These are phyloP conservation scores for Silurus meridionalis DNA, from an alignment of 2,113 vertebrate genomes.

Conservation along the genomic window DNA sequence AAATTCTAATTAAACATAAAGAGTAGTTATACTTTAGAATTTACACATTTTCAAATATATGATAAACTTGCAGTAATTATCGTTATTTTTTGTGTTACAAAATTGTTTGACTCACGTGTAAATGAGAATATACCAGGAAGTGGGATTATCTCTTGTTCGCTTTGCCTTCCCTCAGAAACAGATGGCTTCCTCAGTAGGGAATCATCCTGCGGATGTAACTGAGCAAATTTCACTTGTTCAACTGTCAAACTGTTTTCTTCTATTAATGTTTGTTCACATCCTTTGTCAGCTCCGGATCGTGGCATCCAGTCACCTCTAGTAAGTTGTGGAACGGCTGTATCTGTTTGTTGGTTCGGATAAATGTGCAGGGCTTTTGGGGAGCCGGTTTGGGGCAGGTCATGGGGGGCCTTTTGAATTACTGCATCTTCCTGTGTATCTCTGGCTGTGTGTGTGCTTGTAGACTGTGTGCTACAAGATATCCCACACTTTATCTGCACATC, in stretches of 20 bases:
- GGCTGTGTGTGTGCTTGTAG: background rate
- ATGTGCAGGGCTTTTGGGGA: background rate
- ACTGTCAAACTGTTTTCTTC: slow-evolving; percentile 46
- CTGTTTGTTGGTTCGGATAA: background rate
- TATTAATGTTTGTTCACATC: slow-evolving; percentile 45
- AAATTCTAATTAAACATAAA: background rate
- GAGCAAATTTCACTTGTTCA: slow-evolving; percentile 25
- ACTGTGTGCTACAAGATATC: slow-evolving; percentile 11
- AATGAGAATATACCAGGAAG: slow-evolving; percentile 61
- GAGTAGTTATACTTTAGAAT: background rate
- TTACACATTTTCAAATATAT: background rate
- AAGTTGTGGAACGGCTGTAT: slow-evolving; percentile 49
- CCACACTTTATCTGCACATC: slow-evolving; percentile 14
- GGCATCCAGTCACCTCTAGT: slow-evolving; percentile 49
- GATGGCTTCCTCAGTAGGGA: slow-evolving; percentile 43
- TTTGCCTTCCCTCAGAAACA: slow-evolving; percentile 59
- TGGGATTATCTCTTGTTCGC: slow-evolving; percentile 63
- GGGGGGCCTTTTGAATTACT: background rate
- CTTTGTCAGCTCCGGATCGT: slow-evolving; percentile 44
- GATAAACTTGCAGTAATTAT: background rate
- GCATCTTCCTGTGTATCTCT: background rate
- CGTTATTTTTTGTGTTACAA: background rate
- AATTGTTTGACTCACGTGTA: slow-evolving; percentile 61
- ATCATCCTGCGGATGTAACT: slow-evolving; percentile 33
- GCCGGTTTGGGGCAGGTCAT: background rate